Base-by-base conservation (phyloP, 2,797 vertebrate species). In the Macrochelys suwanniensis region DNA sequence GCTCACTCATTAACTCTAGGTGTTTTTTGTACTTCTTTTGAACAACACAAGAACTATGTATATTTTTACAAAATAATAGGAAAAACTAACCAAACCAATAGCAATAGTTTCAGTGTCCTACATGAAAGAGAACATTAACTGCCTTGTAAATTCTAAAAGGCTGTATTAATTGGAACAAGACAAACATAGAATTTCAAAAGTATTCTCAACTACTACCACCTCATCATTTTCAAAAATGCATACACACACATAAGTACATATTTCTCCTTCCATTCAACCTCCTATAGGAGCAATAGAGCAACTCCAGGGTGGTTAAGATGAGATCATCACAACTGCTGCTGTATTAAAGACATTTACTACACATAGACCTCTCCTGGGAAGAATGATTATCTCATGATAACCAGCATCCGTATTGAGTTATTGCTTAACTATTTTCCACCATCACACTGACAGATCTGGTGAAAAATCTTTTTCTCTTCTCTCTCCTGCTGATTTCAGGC, bases 31-130 rank as follows among this genome's bases (percentile, higher is more conserved):
- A 82, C 90, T 7, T 82, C 31, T 51, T 92, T 51, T 57, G 88
- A 83, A 54, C n/a, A 79, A 87, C 23, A 78, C 2, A 71, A 81
- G 85, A 84, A 49, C 2, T 77, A 53, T 85, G 4, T 31, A 9
- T 5, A 4, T 31, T 33, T 51, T 76, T 79, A 85, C 5, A 51
- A 6, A 80, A 16, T 25, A 61, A 0, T 1, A 77, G 26, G 25
- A 77, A 81, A 89, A 88, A 89, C 5, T 49, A 86, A 10, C 85
- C 80, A 77, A 83, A 47, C 74, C 5, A 42, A 42, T 88, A 96
- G 49, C 16, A 95, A 28, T 82, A 57, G 10, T 47, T 57, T 57
- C 28, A 56, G 19, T 83, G 5, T 57, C 61, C 31, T 31, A 23
- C 26, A 7, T 6, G 61, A 80, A 33, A 81, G 56, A 90, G 47